These are phyloP conservation scores for Eucera pruinosa DNA, from an alignment of 2,888 invertebrate genomes.

Conservation along the genomic window DNA sequence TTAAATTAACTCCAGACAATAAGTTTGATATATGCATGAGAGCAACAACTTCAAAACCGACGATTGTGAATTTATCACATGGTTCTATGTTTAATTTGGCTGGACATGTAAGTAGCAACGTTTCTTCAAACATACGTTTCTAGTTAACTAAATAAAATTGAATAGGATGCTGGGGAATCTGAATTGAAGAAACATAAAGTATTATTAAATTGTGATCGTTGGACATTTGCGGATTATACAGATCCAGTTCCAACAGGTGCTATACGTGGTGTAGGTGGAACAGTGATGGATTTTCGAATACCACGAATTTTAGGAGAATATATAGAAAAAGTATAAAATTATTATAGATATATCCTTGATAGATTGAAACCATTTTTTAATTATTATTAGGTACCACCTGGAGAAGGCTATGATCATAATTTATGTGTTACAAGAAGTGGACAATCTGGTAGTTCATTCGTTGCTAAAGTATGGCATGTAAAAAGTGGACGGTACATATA, in stretches of 20 bases:
- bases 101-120: conserved; percentile 85
- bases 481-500: conserved; percentile 74
- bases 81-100: conserved; percentile 88
- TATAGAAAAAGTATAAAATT: conserved; percentile 86
- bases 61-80: conserved; percentile 87
- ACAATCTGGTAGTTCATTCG: conserved; percentile 85
- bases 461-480: conserved; percentile 84
- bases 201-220: conserved; percentile 91
- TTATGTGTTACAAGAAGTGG: conserved; percentile 87
- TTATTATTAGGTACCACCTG: conserved; percentile 83
- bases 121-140: not conserved
- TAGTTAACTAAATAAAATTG: conserved; percentile 12
- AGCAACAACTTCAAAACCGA: conserved; percentile 86
- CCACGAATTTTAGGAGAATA: conserved; percentile 88
- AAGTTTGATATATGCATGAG: conserved; percentile 85
- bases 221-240: conserved; percentile 88
- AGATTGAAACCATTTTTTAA: not conserved
- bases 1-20: conserved; percentile 85
- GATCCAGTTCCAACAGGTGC: conserved; percentile 90
- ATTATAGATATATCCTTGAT: not conserved
- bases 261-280: conserved; percentile 89
- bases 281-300: conserved; percentile 90
- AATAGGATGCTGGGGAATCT: conserved; percentile 87
- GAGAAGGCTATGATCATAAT: conserved; percentile 92
- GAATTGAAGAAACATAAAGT: conserved; percentile 89